Evolutionary conservation across 1,140 invertebrate species (phyloP).

Genomic region (Polyergus mexicanus): DNA sequence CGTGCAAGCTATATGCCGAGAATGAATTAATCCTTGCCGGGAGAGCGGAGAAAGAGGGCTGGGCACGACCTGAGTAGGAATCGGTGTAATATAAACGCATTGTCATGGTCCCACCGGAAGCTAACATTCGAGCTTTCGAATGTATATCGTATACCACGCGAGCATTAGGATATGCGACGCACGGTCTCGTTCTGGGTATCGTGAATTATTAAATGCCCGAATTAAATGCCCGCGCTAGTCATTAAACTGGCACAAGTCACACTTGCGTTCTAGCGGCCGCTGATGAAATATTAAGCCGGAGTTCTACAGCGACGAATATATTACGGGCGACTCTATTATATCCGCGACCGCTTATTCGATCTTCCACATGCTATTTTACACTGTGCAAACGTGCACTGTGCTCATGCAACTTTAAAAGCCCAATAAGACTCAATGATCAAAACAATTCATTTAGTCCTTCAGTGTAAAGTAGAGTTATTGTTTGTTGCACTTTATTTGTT

Average conservation of each 20-base stretch:
- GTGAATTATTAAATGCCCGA: slow-evolving; percentile 73
- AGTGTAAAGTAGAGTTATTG: too few species aligned
- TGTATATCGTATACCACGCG: slow-evolving; percentile 14
- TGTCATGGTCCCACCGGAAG: slow-evolving; percentile 73
- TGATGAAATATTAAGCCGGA: slow-evolving; percentile 72
- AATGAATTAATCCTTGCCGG: slow-evolving; percentile 74
- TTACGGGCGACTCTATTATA: slow-evolving; percentile 56
- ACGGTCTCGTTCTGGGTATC: slow-evolving; percentile 30
- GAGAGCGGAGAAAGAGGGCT: slow-evolving; percentile 52
- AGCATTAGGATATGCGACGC: slow-evolving; percentile 57
- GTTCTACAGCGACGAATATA: slow-evolving; percentile 64
- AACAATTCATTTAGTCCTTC: not conserved
- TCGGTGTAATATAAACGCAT: slow-evolving; percentile 61
- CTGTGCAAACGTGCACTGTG: slow-evolving; percentile 33
- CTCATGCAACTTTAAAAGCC: not conserved
- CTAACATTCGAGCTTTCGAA: slow-evolving; percentile 66
- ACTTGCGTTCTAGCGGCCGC: slow-evolving; percentile 41
- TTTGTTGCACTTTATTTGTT: too few species aligned
- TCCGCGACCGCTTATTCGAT: slow-evolving; percentile 34
- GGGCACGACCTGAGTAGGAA: slow-evolving; percentile 31
- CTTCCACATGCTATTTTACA: slow-evolving; percentile 16
- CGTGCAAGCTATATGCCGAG: slow-evolving; percentile 50
- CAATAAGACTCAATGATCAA: not conserved
- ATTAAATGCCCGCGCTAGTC: slow-evolving; percentile 70
- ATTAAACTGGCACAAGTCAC: slow-evolving; percentile 67